Base-by-base conservation (phyloP, 2,888 invertebrate genomes). In the Chesias legatella region DNA sequence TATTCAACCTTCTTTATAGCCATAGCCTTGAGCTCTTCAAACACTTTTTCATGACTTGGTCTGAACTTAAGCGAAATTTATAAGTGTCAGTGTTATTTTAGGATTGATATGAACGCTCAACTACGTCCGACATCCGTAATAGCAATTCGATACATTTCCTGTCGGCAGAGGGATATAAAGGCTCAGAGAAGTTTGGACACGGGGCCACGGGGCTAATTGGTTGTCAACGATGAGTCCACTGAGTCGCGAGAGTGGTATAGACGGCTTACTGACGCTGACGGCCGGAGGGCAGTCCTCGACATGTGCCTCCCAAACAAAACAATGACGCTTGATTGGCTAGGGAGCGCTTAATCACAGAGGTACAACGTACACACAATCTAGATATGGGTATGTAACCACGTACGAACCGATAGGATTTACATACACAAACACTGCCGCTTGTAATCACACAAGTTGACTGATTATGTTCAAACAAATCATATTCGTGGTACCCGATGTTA, bases 181-280 rank as follows among this genome's bases (percentile, higher is more conserved):
- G 6, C 17, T 42, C 23, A 27, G 13, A 17, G 5, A n/a, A 41
- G 53, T 52, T 40, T 57, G 60, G 60, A 61, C 58, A 62, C 53
- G 61, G 63, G 75, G 77, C 70, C 64, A 71, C 47, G 64, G 58
- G 75, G 76, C 73, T 88, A 86, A 88, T 88, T 86, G 86, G 81
- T 70, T 88, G 86, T 88, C 86, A 85, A 72, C 75, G 72, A 75
- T 72, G 78, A 79, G 79, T 67, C 72, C 79, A 73, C 59, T 55
- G 65, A 56, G 56, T 44, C 57, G 61, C 60, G 52, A 53, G 68
- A 70, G 69, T 71, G 69, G 60, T 59, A 61, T 57, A 52, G 64
- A 65, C 56, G 64, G 57, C 50, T 61, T 51, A 57, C 58, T 66
- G 64, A 49, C 38, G 44, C 42, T 42, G 43, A 36, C 49, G 45